Percentiles rank a stretch among this genome's conserved stretches.
These are phyloP conservation scores for Glomeris maerens DNA, from an alignment of 1,140 invertebrate species.

Conservation along the genomic window DNA sequence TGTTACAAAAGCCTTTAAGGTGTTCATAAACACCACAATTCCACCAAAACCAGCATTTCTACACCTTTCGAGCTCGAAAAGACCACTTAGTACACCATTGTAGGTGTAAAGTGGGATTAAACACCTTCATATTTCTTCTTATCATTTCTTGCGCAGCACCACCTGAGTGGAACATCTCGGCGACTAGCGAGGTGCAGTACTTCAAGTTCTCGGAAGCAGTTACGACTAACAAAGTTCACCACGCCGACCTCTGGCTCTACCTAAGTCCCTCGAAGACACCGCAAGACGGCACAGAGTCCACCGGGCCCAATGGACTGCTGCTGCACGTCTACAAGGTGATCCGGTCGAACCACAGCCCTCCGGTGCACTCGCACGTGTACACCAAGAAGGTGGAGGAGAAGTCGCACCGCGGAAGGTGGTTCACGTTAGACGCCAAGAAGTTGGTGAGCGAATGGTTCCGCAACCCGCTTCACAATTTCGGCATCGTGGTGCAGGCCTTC, in stretches of 20 bases:
- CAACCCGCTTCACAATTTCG: conserved; percentile 51
- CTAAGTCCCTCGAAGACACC: conserved; percentile 21
- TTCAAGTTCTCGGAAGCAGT: conserved; percentile 44
- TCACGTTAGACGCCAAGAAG: conserved; percentile 56
- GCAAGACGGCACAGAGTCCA: conserved; percentile 9
- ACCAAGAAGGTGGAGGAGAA: conserved; percentile 12
- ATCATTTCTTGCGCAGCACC: conserved; percentile 4
- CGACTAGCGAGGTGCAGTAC: conserved; percentile 32
- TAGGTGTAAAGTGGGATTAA: no score
- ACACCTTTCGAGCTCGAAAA: no score
- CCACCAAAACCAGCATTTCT: no score
- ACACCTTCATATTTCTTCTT: background rate
- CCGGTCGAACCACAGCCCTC: conserved; percentile 12
- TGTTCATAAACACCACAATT: no score
- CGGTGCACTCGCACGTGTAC: conserved; percentile 11
- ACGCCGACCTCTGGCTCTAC: conserved; percentile 39
- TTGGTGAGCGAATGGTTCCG: conserved; percentile 59
- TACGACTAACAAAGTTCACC: conserved; percentile 36
- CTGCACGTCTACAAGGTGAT: conserved; percentile 12
- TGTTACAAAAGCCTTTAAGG: no score
- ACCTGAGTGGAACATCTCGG: background rate
- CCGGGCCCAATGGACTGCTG: conserved; percentile 23
- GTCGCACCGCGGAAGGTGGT: conserved; percentile 43
- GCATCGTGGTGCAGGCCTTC: conserved; percentile 51
- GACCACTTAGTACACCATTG: no score